Conservation (phyloP, 2,888 invertebrate genomes). For the Nomada ferruginata region DNA sequence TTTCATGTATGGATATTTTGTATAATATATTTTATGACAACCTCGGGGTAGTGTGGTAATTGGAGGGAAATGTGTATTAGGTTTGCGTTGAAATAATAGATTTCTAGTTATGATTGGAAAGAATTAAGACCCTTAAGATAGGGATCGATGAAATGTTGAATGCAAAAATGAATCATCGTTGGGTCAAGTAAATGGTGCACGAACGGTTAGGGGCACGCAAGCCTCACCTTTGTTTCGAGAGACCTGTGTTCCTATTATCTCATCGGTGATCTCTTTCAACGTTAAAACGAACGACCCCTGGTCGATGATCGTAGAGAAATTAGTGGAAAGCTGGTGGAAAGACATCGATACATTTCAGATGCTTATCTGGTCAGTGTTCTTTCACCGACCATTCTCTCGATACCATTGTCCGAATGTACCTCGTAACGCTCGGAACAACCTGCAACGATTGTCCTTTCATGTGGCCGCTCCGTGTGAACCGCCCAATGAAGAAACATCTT, state of each 20-base stretch:
- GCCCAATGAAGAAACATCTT: not conserved
- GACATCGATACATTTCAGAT: slow-evolving; percentile 55
- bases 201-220: slow-evolving; percentile 45
- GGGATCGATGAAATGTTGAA: slow-evolving; percentile 30
- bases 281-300: slow-evolving; percentile 27
- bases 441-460: slow-evolving; percentile 39
- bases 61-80: not conserved
- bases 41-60: not conserved
- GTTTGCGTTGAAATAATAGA: not conserved
- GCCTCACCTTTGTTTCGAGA: slow-evolving; percentile 59
- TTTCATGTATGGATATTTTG: too few relatives aligned
- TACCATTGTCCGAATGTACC: slow-evolving; percentile 45
- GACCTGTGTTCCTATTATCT: slow-evolving; percentile 63
- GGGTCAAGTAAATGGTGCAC: slow-evolving; percentile 30
- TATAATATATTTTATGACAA: too few relatives aligned
- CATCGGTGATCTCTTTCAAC: slow-evolving; percentile 59
- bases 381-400: slow-evolving; percentile 44
- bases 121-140: slow-evolving; percentile 25
- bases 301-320: slow-evolving; percentile 56
- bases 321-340: slow-evolving; percentile 62
- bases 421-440: slow-evolving; percentile 35
- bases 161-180: slow-evolving; percentile 53
- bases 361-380: slow-evolving; percentile 55
- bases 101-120: slow-evolving; percentile 49
- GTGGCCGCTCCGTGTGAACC: not conserved